Evolutionary conservation across 2,888 invertebrate genomes (phyloP).

Genomic region (Dione juno): DNA sequence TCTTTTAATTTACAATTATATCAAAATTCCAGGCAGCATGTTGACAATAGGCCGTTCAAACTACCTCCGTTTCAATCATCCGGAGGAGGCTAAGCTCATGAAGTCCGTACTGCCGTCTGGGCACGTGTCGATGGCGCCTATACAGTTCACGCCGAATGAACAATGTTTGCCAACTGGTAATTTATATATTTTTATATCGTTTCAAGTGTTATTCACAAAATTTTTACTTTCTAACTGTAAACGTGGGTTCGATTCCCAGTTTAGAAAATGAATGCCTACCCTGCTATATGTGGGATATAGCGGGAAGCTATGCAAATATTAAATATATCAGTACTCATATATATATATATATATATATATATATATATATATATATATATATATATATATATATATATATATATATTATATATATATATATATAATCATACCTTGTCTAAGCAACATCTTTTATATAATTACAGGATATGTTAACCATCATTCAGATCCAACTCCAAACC

Average conservation of each 20-base stretch:
- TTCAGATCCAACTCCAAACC: slow-evolving; percentile 58
- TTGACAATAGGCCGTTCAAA: slow-evolving; percentile 95
- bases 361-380: not conserved
- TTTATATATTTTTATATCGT: not conserved
- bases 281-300: too few relatives aligned
- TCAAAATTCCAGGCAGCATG: slow-evolving; percentile 89
- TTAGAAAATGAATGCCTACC: too few relatives aligned
- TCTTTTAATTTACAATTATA: not conserved
- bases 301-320: too few relatives aligned
- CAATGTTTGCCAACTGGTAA: slow-evolving; percentile 60
- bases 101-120: slow-evolving; percentile 91
- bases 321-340: too few relatives aligned
- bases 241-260: too few relatives aligned
- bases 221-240: too few relatives aligned
- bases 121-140: slow-evolving; percentile 90
- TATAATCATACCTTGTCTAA: not conserved
- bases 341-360: not conserved
- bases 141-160: slow-evolving; percentile 84
- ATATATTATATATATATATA: too few relatives aligned
- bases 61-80: slow-evolving; percentile 96
- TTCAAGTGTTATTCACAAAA: too few relatives aligned
- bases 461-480: slow-evolving; percentile 67
- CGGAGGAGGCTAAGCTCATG: slow-evolving; percentile 93
- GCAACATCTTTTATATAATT: slow-evolving; percentile 39
- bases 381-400: not conserved